Percentiles rank a stretch among this genome's conserved stretches.
Conservation (phyloP, 2,797 vertebrate species). For the Gila robusta region DNA sequence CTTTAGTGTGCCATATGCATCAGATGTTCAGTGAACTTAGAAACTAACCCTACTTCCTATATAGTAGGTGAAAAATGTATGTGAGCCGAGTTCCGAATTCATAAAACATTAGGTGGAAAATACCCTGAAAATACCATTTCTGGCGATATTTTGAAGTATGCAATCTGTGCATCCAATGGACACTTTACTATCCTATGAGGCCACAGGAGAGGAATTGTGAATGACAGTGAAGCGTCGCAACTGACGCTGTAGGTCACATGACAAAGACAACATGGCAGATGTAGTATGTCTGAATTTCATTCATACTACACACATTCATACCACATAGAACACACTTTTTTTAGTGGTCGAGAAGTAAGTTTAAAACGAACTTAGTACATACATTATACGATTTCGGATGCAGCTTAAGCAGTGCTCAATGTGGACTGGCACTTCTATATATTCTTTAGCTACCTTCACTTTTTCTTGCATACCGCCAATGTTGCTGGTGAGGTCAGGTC, state of each 20-base stretch:
- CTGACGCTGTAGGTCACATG: background rate
- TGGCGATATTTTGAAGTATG: background rate
- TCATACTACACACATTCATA: too few species aligned
- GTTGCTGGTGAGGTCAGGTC: background rate
- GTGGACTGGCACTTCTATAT: too few species aligned
- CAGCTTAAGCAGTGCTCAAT: too few species aligned
- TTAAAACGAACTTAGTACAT: too few species aligned
- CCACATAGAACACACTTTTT: too few species aligned
- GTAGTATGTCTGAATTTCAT: too few species aligned
- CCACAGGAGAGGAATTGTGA: background rate
- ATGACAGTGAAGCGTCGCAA: too few species aligned
- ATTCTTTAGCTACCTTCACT: background rate
- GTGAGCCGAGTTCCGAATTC: background rate
- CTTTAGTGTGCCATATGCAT: background rate
- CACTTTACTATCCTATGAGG: background rate
- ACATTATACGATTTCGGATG: too few species aligned
- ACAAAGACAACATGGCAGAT: background rate
- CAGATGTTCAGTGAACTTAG: background rate
- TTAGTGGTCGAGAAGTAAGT: too few species aligned
- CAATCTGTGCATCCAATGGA: background rate
- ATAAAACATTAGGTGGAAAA: background rate
- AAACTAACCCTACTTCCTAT: background rate
- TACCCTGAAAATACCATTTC: background rate
- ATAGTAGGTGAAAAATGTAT: background rate
- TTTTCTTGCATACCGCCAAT: background rate